Evolutionary conservation across 2,113 vertebrate species (phyloP).

Genomic region (Mystacornis crossleyi): DNA sequence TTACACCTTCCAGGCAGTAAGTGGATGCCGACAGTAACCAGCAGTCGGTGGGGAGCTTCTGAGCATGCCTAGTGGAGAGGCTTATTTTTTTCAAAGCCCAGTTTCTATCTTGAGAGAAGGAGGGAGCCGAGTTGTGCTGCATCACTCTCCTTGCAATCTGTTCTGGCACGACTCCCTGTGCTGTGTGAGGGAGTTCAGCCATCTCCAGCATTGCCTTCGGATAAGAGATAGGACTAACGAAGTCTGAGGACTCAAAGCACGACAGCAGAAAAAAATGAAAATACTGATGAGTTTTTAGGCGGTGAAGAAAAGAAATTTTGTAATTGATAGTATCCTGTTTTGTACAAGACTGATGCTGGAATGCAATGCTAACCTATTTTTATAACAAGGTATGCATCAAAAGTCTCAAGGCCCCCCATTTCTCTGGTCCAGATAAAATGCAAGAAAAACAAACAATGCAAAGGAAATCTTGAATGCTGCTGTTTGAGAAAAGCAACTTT

Average conservation of each 20-base stretch:
- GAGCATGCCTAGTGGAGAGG: slow-evolving; percentile 51
- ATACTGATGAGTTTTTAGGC: background rate
- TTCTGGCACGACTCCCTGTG: background rate
- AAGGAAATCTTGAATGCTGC: background rate
- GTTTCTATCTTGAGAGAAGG: slow-evolving; percentile 51
- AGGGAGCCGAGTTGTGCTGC: slow-evolving; percentile 18
- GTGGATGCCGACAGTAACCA: slow-evolving; percentile 50
- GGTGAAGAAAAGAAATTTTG: background rate
- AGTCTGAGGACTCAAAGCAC: background rate
- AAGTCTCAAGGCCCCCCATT: background rate
- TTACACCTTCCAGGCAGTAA: slow-evolving; percentile 31
- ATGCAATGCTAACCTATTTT: background rate
- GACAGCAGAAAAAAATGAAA: background rate
- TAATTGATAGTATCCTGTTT: background rate
- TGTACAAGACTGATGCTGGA: background rate
- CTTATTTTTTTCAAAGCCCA: background rate
- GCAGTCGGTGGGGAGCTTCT: background rate
- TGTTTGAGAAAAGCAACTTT: background rate
- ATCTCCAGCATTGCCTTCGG: accelerated
- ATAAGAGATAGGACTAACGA: background rate
- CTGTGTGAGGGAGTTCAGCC: background rate
- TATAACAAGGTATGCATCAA: background rate
- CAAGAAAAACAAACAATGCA: background rate
- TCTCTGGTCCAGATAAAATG: background rate
- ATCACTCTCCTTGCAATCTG: slow-evolving; percentile 35